Percentiles rank a stretch among this genome's conserved stretches.
phyloP scores from a whole-genome alignment of 2,113 vertebrate species.

The Cairina moschata region DNA sequence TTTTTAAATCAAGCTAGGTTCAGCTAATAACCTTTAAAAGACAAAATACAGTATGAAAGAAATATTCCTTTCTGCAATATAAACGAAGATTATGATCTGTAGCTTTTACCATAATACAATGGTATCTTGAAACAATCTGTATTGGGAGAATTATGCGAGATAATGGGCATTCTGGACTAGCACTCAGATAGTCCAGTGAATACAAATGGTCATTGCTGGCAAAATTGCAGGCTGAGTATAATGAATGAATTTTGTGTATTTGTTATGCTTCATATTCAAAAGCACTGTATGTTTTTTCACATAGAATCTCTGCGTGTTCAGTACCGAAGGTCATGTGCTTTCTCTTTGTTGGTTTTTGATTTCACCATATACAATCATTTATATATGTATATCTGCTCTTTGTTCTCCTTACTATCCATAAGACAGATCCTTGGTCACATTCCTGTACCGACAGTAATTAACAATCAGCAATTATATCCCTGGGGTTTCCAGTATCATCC shows the following conservation, averaged over 20 bases:
- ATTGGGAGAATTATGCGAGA: neutral
- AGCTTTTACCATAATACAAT: neutral
- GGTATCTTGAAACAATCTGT: neutral
- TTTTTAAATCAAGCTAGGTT: neutral
- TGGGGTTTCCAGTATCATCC: neutral
- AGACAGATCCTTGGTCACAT: neutral
- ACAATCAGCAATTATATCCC: neutral
- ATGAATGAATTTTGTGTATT: neutral
- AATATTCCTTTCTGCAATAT: neutral
- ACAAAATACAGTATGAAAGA: neutral
- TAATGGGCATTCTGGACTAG: neutral
- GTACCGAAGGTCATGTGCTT: too few species aligned
- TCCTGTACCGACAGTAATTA: neutral
- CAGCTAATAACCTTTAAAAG: neutral
- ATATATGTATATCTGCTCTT: neutral
- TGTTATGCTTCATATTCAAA: neutral
- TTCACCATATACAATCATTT: neutral
- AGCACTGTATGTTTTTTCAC: neutral
- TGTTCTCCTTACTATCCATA: accelerated
- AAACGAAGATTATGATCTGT: neutral
- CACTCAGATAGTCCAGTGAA: neutral
- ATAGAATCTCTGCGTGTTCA: neutral
- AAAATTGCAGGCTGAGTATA: neutral
- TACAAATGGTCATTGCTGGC: neutral
- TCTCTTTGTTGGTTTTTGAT: too few species aligned